Conservation (phyloP, 2,888 invertebrate genomes). For the Proisotoma minuta region DNA sequence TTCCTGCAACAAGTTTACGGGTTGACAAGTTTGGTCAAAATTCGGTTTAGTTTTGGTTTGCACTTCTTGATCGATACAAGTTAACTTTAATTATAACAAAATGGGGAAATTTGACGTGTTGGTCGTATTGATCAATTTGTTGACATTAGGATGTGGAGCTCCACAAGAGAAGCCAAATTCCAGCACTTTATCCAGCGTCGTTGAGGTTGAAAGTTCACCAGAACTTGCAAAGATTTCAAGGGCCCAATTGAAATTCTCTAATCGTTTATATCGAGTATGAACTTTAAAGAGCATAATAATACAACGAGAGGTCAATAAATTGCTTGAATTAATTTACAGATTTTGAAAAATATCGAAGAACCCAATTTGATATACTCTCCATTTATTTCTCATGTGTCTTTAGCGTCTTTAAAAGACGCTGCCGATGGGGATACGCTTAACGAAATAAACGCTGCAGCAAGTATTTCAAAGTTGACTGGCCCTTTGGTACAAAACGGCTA, state of each 20-base stretch:
- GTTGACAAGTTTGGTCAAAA: too few species aligned
- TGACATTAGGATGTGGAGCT: too few species aligned
- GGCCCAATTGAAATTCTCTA: background rate
- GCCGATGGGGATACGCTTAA: slow-evolving; percentile 5
- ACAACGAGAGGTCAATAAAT: background rate
- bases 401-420: slow-evolving; percentile 15
- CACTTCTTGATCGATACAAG: too few species aligned
- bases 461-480: slow-evolving; percentile 14
- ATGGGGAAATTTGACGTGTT: too few species aligned
- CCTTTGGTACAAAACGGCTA: slow-evolving; percentile 16
- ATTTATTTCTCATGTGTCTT: slow-evolving; percentile 8
- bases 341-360: slow-evolving; percentile 6
- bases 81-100: too few species aligned
- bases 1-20: too few species aligned
- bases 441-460: slow-evolving; percentile 8
- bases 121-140: too few species aligned
- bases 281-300: too few species aligned
- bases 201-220: background rate
- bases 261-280: slow-evolving; percentile 1
- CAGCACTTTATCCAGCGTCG: too few species aligned
- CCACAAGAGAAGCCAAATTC: too few species aligned
- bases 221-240: background rate
- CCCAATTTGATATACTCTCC: slow-evolving; percentile 26
- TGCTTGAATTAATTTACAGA: background rate
- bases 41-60: too few species aligned